phyloP scores from a whole-genome alignment of 1,140 invertebrate genomes.

The Zaprionus vittiger region DNA sequence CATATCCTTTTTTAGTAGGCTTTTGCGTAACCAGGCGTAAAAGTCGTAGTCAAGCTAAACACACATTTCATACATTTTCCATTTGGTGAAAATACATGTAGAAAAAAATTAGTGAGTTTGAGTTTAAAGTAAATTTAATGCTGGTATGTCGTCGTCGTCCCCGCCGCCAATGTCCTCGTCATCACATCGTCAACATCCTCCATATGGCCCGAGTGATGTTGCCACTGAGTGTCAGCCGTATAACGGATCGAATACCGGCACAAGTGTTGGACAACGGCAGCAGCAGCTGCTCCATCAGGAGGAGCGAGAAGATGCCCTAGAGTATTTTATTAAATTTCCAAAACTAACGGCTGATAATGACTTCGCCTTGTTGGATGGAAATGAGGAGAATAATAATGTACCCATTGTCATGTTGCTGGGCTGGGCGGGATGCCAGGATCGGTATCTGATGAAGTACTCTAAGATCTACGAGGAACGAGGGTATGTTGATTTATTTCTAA shows the following conservation, averaged over 20 bases:
- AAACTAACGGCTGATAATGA: constrained; percentile 83
- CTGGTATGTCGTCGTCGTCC: constrained; percentile 54
- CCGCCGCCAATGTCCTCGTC: constrained; percentile 31
- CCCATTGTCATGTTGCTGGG: constrained; percentile 91
- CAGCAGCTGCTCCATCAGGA: constrained; percentile 14
- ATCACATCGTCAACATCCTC: constrained; percentile 16
- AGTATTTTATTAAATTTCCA: constrained; percentile 88
- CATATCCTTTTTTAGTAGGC: constrained; percentile 44
- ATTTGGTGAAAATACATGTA: constrained; percentile 14
- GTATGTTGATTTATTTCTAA: constrained; percentile 83
- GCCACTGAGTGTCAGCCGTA: constrained; percentile 41
- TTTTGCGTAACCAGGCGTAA: constrained; percentile 59
- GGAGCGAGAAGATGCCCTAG: constrained; percentile 85
- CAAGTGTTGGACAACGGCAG: constrained; percentile 8
- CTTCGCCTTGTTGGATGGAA: constrained; percentile 85
- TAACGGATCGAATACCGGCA: constrained; percentile 23
- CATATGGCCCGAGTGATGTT: constrained; percentile 53
- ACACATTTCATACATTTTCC: background rate
- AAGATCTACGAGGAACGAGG: constrained; percentile 91
- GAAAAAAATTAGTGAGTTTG: constrained; percentile 23
- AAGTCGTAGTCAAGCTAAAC: constrained; percentile 8
- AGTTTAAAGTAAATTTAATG: constrained; percentile 28
- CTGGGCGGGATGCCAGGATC: constrained; percentile 92
- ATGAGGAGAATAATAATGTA: constrained; percentile 86
- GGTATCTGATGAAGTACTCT: constrained; percentile 91